Evolutionary conservation across 2,113 vertebrate species (phyloP), one percentile per base, ranked within the genome.

Genomic region (Onychostruthus taczanowskii): DNA sequence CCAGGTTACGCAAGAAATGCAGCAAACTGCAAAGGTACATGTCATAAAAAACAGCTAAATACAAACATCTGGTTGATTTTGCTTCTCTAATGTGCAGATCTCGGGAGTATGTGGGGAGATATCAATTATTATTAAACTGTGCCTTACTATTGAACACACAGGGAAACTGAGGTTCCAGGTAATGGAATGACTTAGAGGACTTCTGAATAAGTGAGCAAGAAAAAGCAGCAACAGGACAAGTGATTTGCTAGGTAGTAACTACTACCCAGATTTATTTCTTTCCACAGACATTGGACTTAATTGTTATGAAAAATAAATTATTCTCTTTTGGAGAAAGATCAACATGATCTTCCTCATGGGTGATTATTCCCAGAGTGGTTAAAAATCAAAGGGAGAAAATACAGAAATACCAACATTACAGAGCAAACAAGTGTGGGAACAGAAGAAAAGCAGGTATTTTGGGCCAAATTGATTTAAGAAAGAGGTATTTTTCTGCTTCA

Each of bases 61-160:
- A 43, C 19, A 63, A 86, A 52, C 26, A 56, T 27, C 58, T 44
- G 33, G 21, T 61, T 69, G 26, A 13, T 72, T 78, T 13, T 47
- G 7, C 11, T 56, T 33, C 53, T 49, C 73, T 68, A 58, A 76
- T 3, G 6, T 13, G 23, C 55, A 79, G 53, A 50, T 43, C 28
- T 69, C 49, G 66, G 30, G 9, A 68, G n/a, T 6, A 63, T 0
- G 0, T 31, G 12, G 26, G 16, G 43, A 46, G 7, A 16, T 21
- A 70, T 3, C 35, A 50, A 67, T 8, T 50, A 55, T 33, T n/a
- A 9, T 56, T 22, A 9, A 56, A 56, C 9, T 56, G 31, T n/a
- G 20, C 31, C 55, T 56, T 56, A 9, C 31, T 74, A 50, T 8
- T 46, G 79, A 27, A 74, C 11, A 3, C 41, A 46, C 28, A 55